phyloP scores from a whole-genome alignment of 2,797 vertebrate genomes.

The Galaxias olidus region DNA sequence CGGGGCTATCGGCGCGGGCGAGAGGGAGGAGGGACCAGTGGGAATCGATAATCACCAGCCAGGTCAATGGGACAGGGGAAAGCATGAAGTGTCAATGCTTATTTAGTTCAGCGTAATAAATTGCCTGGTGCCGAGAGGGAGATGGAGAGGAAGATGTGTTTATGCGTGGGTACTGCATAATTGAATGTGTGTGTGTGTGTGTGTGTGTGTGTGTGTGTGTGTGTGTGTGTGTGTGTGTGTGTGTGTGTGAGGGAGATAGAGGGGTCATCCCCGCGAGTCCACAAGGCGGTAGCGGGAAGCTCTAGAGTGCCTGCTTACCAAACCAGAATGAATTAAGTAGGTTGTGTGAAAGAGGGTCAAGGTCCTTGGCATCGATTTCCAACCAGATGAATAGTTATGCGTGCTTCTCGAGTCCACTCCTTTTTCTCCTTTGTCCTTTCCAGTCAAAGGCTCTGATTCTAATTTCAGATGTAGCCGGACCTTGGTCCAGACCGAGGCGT shows the following conservation, averaged over 20 bases:
- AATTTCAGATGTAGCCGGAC: conserved; percentile 30
- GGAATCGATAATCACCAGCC: conserved; percentile 71
- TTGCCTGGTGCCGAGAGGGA: conserved; percentile 49
- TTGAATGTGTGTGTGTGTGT: not conserved
- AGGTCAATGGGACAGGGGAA: conserved; percentile 71
- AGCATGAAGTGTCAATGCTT: conserved; percentile 71
- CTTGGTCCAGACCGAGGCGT: conserved; percentile 2
- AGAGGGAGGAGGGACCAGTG: conserved; percentile 43
- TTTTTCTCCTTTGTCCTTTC: conserved; percentile 39
- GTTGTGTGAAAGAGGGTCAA: conserved; percentile 60
- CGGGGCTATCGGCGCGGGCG: conserved; percentile 38
- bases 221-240: conserved; percentile 22
- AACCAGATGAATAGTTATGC: conserved; percentile 48
- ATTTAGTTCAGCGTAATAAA: conserved; percentile 74
- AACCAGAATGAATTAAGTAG: conserved; percentile 61
- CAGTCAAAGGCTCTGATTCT: conserved; percentile 36
- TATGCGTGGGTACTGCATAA: conserved; percentile 8
- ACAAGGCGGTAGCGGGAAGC: conserved; percentile 39
- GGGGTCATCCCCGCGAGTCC: conserved; percentile 31
- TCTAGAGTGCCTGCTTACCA: conserved; percentile 37
- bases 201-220: not conserved
- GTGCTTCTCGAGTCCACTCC: conserved; percentile 30
- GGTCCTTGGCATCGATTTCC: conserved; percentile 60
- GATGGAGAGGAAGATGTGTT: conserved; percentile 33
- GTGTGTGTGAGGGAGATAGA: conserved; percentile 15